A percentile compares a stretch with the other conserved stretches of the same genome.
phyloP scores from a whole-genome alignment of 2,113 vertebrate genomes.

The Sander vitreus region DNA sequence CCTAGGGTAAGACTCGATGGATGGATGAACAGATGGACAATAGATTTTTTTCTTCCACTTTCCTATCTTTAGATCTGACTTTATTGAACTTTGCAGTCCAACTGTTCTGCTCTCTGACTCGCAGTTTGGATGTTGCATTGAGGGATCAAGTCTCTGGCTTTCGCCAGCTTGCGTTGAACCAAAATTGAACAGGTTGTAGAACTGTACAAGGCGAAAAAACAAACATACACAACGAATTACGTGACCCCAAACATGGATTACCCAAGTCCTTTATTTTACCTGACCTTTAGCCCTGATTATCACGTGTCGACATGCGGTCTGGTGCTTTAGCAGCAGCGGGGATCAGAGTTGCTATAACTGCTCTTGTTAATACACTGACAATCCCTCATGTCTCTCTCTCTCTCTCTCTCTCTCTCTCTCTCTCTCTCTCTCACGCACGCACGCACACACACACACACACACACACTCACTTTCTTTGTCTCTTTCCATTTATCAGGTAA shows the following conservation, averaged over 20 bases:
- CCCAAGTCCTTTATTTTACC: constrained; percentile 29
- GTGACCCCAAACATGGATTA: constrained; percentile 47
- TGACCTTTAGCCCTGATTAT: constrained; percentile 43
- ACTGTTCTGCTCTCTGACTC: constrained; percentile 19
- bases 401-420: background rate
- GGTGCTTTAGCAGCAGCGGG: background rate
- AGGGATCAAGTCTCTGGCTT: constrained; percentile 36
- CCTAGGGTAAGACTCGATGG: background rate
- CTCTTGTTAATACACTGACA: constrained; percentile 30
- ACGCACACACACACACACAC: background rate
- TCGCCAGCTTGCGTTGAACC: constrained; percentile 8
- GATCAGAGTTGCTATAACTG: constrained; percentile 25
- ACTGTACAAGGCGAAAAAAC: constrained; percentile 16
- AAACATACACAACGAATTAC: constrained; percentile 50
- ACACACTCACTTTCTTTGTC: background rate
- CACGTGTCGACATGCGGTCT: constrained; percentile 23
- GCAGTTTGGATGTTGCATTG: constrained; percentile 15
- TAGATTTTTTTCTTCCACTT: constrained; percentile 8
- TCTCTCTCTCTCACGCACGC: background rate
- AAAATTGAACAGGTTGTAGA: constrained; percentile 36
- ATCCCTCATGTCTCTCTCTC: background rate
- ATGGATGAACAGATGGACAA: constrained; percentile 1
- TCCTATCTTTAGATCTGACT: constrained; percentile 36
- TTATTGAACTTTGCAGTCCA: constrained; percentile 16
- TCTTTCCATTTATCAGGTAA: constrained; percentile 28